Evolutionary conservation across 2,888 invertebrate species (phyloP), one percentile per base, ranked within the genome.

Genomic region (Leucania comma): DNA sequence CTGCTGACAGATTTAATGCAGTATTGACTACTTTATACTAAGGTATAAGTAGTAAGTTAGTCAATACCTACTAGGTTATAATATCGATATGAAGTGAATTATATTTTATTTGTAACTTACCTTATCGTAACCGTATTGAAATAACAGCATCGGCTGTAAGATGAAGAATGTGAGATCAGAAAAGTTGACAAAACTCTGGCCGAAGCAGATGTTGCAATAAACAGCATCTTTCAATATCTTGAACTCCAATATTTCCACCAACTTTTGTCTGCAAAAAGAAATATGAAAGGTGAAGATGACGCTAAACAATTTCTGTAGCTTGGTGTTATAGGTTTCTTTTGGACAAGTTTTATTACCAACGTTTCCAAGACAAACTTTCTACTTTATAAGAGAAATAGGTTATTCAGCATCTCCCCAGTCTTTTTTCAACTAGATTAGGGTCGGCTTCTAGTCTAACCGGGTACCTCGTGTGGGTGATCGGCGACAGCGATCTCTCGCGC

Each of bases 121-220:
- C 80, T 93, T 92, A 59, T 92, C 90, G 84, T 96, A 97, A 9
- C 96, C 97, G 61, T 94, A 92, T 75, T 96, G 96, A 68, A 95
- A 95, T 83, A 97, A 91, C 72, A 97, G 92, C 92, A 97, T 91
- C 5, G 97, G 97, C 75, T 97, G 94, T 26, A 97, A 89, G n/a
- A 97, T 95, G 68, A 97, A 95, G 78, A 97, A 97, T 10, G 96
- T 97, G 58, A 96, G 92, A 88, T 97, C 97, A 4, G 97, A 96
- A 66, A 96, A 96, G 82, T 96, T 96, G 2, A 96, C 96, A 68
- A 97, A 96, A 81, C 97, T 96, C 79, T 97, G 95, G 12, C 97
- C 97, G 8, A 95, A 61, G 77, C 94, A 95, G 76, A 97, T 96
- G 83, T 97, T 97, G 42, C 97, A 92, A 77, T 95, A 97, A 10